phyloP scores from a whole-genome alignment of 1,140 invertebrate genomes.

The Drosophila erecta region DNA sequence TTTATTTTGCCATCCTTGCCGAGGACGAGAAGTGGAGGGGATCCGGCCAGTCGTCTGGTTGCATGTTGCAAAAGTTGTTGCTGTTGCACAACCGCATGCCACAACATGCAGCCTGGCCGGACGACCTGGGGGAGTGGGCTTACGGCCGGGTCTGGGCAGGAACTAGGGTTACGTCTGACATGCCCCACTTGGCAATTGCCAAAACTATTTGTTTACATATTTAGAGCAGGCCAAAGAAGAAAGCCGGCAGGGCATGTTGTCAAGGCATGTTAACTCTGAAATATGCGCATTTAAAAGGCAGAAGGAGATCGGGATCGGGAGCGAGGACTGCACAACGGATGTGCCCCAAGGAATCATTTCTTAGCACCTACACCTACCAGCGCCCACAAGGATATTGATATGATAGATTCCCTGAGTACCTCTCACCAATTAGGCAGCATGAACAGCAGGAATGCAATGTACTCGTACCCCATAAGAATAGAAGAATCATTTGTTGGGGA shows the following conservation, averaged over 20 bases:
- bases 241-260: conserved; percentile 78
- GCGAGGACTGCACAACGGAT: too few species aligned
- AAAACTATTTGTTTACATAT: conserved; percentile 84
- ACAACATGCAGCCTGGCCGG: conserved; percentile 68
- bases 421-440: background rate
- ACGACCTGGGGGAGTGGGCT: conserved; percentile 10
- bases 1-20: conserved; percentile 71
- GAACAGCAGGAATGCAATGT: background rate
- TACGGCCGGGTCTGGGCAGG: background rate
- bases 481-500: background rate
- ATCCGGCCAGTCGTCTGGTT: conserved; percentile 54
- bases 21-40: background rate
- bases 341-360: conserved; percentile 11
- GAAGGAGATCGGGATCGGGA: conserved; percentile 4
- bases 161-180: conserved; percentile 35
- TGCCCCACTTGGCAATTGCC: conserved; percentile 83
- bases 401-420: background rate
- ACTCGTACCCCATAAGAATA: too few species aligned
- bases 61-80: conserved; percentile 82
- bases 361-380: conserved; percentile 10
- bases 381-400: conserved; percentile 12
- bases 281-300: conserved; percentile 78
- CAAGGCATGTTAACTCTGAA: conserved; percentile 83
- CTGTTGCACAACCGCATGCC: conserved; percentile 77
- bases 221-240: conserved; percentile 70